Conservation (phyloP, 2,888 invertebrate species). For the Harpalus rufipes region DNA sequence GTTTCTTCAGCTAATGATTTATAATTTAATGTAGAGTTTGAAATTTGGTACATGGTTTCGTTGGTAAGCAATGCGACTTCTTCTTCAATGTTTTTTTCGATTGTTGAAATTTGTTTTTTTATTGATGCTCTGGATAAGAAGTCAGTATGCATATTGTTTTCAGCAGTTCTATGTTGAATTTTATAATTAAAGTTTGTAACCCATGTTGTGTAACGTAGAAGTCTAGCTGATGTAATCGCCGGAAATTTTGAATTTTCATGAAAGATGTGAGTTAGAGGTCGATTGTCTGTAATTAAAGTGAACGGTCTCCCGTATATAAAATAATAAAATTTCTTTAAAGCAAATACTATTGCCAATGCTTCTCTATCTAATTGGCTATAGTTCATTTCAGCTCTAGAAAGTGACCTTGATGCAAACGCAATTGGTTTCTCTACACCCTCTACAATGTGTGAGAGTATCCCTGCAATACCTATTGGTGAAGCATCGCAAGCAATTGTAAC, state of each 20-base stretch:
- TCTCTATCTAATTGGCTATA: slow-evolving; percentile 36
- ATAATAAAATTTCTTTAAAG: slow-evolving; percentile 13
- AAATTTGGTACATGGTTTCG: too few species aligned
- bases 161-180: not conserved
- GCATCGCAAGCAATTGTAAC: slow-evolving; percentile 68
- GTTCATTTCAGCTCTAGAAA: not conserved
- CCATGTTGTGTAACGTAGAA: slow-evolving; percentile 15
- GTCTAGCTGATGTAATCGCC: slow-evolving; percentile 8
- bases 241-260: not conserved
- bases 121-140: slow-evolving; percentile 67
- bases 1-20: too few species aligned
- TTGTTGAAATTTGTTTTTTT: not conserved
- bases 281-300: slow-evolving; percentile 18
- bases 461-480: slow-evolving; percentile 9
- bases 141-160: slow-evolving; percentile 26
- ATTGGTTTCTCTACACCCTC: not conserved
- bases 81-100: too few species aligned
- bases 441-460: slow-evolving; percentile 19
- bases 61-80: too few species aligned
- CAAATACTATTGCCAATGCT: slow-evolving; percentile 19
- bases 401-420: not conserved
- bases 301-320: not conserved
- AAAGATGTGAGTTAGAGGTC: slow-evolving; percentile 11
- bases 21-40: too few species aligned
- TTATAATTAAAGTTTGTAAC: slow-evolving; percentile 5